Evolutionary conservation across 2,888 invertebrate species (phyloP), one percentile per base, ranked within the genome.

Genomic region (Spodoptera exigua): DNA sequence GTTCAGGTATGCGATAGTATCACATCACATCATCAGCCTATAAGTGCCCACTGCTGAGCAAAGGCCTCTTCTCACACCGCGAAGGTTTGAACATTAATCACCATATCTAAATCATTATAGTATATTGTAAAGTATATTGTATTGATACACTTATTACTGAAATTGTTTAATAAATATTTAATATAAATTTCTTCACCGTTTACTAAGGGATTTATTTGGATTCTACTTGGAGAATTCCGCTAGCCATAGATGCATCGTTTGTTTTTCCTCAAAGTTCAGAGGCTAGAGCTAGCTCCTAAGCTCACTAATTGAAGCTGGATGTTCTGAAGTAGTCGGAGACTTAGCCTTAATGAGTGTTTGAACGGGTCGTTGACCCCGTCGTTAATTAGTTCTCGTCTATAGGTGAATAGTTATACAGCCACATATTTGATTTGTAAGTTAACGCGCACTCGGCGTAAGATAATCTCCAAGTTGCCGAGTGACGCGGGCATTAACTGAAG

Each of bases 281-380:
- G 54, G 46, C 43, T 55, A 46, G 51, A 39, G 47, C 40, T 48
- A 37, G 43, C 46, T 47, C 14, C 45, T 59, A 46, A 56, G 70
- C 57, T 62, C 51, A 58, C 68, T 76, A 72, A 76, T 52, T 75
- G 61, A 72, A 62, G 58, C 68, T 58, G 45, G 59, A 46, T 58
- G 56, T 67, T 57, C 49, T 61, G 53, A 57, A 57, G 51, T 37
- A 46, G 36, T 11, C 43, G n/a, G n/a, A 61, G 41, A 52, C 21
- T 63, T 49, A 53, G 70, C 47, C 56, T 36, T 67, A 71, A 60
- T 57, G 55, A 73, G 63, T 34, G 18, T 62, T 60, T 53, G 68
- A 73, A 53, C 54, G 67, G 76, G 21, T 52, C 73, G 66, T 60
- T 56, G 46, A 37, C 45, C 62, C 44, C 40, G 37, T 49, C 63